Conservation (phyloP, 2,113 vertebrate species). For the Chamaetylas fuelleborni region DNA sequence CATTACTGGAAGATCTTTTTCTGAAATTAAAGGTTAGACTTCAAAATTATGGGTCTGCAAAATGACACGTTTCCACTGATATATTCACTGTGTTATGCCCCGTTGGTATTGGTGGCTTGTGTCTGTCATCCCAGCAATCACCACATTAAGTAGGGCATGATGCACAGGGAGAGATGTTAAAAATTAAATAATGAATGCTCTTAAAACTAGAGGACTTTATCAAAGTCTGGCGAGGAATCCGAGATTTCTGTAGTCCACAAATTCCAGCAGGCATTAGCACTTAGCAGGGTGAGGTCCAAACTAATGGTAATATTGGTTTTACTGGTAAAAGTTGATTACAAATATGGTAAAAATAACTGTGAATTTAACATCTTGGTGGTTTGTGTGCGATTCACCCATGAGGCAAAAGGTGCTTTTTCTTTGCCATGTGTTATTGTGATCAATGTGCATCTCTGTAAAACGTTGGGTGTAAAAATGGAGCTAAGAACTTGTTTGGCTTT, state of each 20-base stretch:
- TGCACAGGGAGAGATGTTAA: not conserved
- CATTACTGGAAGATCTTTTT: not conserved
- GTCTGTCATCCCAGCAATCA: not conserved
- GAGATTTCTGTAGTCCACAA: not conserved
- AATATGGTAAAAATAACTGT: not conserved
- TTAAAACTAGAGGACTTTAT: not conserved
- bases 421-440: not conserved
- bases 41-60: constrained; percentile 3
- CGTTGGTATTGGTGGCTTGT: not conserved
- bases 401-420: not conserved
- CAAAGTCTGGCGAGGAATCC: not conserved
- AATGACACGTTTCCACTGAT: not conserved
- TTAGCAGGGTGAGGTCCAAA: not conserved
- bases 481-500: not conserved
- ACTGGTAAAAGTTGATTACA: not conserved
- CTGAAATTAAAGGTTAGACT: constrained; percentile 31
- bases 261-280: not conserved
- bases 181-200: not conserved
- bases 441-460: not conserved
- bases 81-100: not conserved
- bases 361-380: not conserved
- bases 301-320: not conserved
- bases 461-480: not conserved
- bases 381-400: not conserved
- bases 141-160: not conserved